These are phyloP conservation scores for Hemicentrotus pulcherrimus DNA, from an alignment of 35 echinoderm and acorn worm genomes.

Conservation along the genomic window DNA sequence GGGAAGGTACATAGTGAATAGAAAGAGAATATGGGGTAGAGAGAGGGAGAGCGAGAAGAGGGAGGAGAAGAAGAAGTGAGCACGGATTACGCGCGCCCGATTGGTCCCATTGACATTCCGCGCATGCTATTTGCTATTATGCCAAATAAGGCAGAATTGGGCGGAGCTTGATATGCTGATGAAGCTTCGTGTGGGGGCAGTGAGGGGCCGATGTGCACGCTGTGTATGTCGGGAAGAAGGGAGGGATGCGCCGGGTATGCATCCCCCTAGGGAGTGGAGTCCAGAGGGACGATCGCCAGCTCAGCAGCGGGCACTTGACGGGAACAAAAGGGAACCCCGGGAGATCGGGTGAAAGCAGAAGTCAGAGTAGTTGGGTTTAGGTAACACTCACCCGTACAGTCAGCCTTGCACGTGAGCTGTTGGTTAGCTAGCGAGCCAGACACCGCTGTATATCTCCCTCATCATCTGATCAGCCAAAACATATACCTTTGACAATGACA, in stretches of 20 bases:
- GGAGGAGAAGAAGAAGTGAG: constrained; percentile 22
- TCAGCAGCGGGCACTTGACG: constrained; percentile 70
- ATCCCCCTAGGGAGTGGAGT: neutral
- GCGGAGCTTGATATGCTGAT: constrained; percentile 74
- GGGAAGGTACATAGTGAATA: neutral
- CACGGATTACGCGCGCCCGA: constrained; percentile 51
- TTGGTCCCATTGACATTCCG: constrained; percentile 74
- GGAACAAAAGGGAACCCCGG: constrained; percentile 74
- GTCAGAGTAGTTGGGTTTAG: constrained; percentile 51
- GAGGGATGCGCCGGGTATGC: constrained; percentile 1
- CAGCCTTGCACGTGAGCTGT: constrained; percentile 36
- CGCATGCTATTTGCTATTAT: constrained; percentile 62
- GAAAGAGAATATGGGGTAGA: neutral
- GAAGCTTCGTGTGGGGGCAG: constrained; percentile 48
- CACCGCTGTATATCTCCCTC: constrained; percentile 15
- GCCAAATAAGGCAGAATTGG: constrained; percentile 85
- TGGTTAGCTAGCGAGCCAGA: constrained; percentile 3
- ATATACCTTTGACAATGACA: constrained; percentile 13
- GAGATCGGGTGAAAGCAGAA: constrained; percentile 58
- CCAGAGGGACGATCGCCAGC: constrained; percentile 53
- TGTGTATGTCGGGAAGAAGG: constrained; percentile 15
- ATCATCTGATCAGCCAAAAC: constrained; percentile 34
- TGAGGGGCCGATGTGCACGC: neutral
- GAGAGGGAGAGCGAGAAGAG: neutral
- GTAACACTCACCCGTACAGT: constrained; percentile 36